Evolutionary conservation across 2,888 invertebrate genomes (phyloP), one percentile per base, ranked within the genome.

Genomic region (Ischnus inquisitorius): DNA sequence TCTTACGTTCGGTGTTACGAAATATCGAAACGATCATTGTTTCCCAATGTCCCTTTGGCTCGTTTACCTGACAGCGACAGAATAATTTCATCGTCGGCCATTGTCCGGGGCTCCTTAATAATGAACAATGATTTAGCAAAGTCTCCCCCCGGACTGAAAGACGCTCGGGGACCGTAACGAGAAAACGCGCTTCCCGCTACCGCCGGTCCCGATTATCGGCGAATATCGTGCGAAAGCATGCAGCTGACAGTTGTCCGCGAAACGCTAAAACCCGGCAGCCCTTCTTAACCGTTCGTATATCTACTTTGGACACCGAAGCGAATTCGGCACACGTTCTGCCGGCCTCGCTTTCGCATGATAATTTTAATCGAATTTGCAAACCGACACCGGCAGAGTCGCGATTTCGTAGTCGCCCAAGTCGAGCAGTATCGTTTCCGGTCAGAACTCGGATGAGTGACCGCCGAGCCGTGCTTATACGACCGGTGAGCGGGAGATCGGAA

Each of bases 151-250:
- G 12, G 3, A 6, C 12, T 14, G 48, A 8, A 43, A 67, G 43
- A 54, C 22, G 54, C 12, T 68, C 46, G 34, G 14, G 46, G 77
- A 81, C 60, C 74, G 78, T 78, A 84, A 82, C 76, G 77, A 72
- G 77, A 60, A 75, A 65, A 51, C 60, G 46, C 48, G 68, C 16
- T 83, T 79, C 79, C 74, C 34, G 88, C 82, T 87, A 84, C 85
- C 87, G 82, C 79, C 83, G 79, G 71, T 88, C 88, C 88, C 89
- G 91, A 92, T 92, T 91, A 92, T 91, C 89, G 91, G 89, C 88
- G 87, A 92, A 91, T 89, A 88, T 90, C 90, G 91, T 91, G 92
- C 88, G 92, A 92, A 92, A 89, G 87, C 86, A 87, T 89, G 90
- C 91, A 92, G 91, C 91, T 92, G 92, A 91, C 91, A 91, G 89